A percentile compares a stretch with the other conserved stretches of the same genome.
phyloP scores from a whole-genome alignment of 2,113 vertebrate species.

The Dinomys branickii region DNA sequence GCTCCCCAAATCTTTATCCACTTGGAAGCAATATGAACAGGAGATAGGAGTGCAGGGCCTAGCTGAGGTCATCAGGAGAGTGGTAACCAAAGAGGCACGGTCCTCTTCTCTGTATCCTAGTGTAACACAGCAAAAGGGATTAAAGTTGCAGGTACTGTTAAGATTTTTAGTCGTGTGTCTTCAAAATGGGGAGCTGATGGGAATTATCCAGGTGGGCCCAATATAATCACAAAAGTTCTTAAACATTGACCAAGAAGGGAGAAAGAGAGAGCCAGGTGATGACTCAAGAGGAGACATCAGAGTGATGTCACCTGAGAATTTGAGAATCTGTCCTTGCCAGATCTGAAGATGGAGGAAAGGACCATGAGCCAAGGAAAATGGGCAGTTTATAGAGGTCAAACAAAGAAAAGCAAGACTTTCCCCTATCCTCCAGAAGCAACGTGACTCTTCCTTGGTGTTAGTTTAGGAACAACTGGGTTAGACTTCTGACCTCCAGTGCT shows the following conservation, averaged over 20 bases:
- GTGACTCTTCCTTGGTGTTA: neutral
- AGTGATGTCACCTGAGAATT: neutral
- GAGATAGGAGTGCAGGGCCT: neutral
- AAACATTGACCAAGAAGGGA: neutral
- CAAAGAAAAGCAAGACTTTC: neutral
- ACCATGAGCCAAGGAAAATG: neutral
- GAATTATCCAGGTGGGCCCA: neutral
- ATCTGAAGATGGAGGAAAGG: neutral
- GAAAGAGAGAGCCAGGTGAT: neutral
- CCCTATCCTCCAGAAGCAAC: neutral
- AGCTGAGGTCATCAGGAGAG: neutral
- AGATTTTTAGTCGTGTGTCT: neutral
- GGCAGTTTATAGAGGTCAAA: neutral
- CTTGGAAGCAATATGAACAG: neutral
- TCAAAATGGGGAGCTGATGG: neutral
- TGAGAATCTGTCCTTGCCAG: neutral
- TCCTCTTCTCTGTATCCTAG: neutral
- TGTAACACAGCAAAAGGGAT: neutral
- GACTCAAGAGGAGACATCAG: neutral
- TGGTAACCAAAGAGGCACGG: neutral
- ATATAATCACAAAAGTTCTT: neutral
- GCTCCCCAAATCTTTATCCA: neutral
- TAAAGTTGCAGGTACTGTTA: neutral
- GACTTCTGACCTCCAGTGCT: neutral
- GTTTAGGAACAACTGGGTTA: neutral